Percentiles rank a stretch among this genome's conserved stretches.
phyloP scores from a whole-genome alignment of 2,888 invertebrate species.

The Opisthograptis luteolata region DNA sequence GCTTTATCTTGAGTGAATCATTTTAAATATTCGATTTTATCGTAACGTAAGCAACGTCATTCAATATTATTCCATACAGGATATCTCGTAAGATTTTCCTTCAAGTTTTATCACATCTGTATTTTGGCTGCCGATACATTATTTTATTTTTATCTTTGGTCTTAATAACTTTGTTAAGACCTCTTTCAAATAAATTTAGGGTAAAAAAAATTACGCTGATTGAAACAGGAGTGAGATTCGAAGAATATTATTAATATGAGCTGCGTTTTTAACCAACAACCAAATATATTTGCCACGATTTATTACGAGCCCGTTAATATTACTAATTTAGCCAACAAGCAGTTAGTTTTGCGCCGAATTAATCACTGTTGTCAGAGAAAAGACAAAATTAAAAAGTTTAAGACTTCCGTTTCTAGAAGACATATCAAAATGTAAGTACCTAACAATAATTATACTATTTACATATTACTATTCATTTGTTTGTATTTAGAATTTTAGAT shows the following conservation, averaged over 20 bases:
- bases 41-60: neutral
- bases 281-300: constrained; percentile 51
- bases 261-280: constrained; percentile 58
- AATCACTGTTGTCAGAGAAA: constrained; percentile 64
- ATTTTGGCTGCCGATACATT: constrained; percentile 16
- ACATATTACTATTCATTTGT: neutral
- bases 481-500: too few species aligned
- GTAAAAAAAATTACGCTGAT: constrained; percentile 20
- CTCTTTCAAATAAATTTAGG: constrained; percentile 41
- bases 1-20: constrained; percentile 8
- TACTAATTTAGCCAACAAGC: constrained; percentile 47
- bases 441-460: constrained; percentile 6
- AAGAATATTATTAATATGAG: constrained; percentile 63
- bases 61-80: neutral
- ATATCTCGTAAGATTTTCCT: neutral
- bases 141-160: constrained; percentile 48
- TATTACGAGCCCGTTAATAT: constrained; percentile 45
- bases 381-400: constrained; percentile 70
- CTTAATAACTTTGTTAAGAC: constrained; percentile 63
- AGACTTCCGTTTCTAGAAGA: constrained; percentile 63
- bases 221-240: constrained; percentile 31
- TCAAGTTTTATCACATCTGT: neutral
- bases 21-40: neutral
- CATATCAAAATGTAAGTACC: constrained; percentile 73
- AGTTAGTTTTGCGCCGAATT: constrained; percentile 55